These are phyloP conservation scores for Oryzias curvinotus DNA, from an alignment of 2,113 vertebrate genomes.

Conservation along the genomic window DNA sequence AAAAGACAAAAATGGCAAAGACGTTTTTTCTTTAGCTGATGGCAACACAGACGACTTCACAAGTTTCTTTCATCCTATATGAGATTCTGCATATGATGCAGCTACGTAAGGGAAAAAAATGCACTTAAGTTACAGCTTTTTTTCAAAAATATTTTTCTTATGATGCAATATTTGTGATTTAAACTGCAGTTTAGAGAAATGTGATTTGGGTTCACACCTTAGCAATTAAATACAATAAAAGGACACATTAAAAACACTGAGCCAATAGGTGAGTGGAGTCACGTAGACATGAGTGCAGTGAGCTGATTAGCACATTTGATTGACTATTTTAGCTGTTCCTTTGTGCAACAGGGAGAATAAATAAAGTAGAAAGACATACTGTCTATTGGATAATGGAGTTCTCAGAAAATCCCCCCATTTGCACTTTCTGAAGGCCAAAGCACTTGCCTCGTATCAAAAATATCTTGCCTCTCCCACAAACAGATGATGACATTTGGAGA, in stretches of 20 bases:
- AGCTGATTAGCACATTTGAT: slow-evolving; percentile 45
- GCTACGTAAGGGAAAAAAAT: too few species aligned
- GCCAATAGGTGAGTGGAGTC: slow-evolving; percentile 44
- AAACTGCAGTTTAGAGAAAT: slow-evolving; percentile 29
- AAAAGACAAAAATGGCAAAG: too few species aligned
- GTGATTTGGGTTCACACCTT: slow-evolving; percentile 41
- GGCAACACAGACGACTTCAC: too few species aligned
- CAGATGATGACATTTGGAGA: slow-evolving; percentile 70
- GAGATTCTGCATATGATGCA: too few species aligned
- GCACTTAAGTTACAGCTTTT: not conserved
- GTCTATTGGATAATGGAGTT: slow-evolving; percentile 34
- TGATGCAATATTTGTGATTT: slow-evolving; percentile 26
- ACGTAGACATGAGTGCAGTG: slow-evolving; percentile 48
- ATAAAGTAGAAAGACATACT: slow-evolving; percentile 34
- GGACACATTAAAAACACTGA: slow-evolving; percentile 12
- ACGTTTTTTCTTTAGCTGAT: too few species aligned
- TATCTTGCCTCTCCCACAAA: slow-evolving; percentile 53
- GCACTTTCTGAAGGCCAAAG: slow-evolving; percentile 35
- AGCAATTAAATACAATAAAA: slow-evolving; percentile 54
- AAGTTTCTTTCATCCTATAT: too few species aligned
- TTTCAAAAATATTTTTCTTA: not conserved
- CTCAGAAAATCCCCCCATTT: slow-evolving; percentile 35
- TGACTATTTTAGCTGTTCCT: slow-evolving; percentile 22
- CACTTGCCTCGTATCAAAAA: slow-evolving; percentile 61
- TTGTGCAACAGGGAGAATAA: not conserved